These are phyloP conservation scores for Rhynchotus rufescens DNA, from an alignment of 2,797 vertebrate genomes.

Conservation along the genomic window DNA sequence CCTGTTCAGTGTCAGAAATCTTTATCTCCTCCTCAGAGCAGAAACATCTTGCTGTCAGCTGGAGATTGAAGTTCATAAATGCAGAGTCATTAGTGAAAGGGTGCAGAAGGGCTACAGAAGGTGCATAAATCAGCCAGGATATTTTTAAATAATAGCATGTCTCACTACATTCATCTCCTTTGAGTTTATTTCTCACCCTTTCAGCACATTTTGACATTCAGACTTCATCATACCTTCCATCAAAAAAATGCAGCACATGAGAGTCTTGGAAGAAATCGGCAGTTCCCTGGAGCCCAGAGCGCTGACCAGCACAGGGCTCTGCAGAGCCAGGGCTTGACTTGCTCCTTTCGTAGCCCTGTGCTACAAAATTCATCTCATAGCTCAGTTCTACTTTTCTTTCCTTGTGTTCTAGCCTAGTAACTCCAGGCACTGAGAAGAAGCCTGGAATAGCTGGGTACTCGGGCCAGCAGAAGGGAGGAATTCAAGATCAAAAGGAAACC, in stretches of 20 bases:
- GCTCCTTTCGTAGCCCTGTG: too few relatives aligned
- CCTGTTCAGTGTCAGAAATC: neutral
- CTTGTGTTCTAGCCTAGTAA: neutral
- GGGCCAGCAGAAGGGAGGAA: neutral
- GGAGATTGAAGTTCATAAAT: conserved; percentile 29
- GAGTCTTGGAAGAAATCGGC: neutral
- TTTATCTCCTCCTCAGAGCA: conserved; percentile 10
- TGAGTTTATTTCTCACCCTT: conserved; percentile 54
- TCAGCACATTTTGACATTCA: conserved; percentile 47
- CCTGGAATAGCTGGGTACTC: neutral
- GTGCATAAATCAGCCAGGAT: conserved; percentile 41
- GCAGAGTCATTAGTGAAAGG: conserved; percentile 1
- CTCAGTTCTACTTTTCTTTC: neutral
- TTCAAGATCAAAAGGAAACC: neutral
- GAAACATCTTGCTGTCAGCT: neutral
- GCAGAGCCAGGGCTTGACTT: neutral
- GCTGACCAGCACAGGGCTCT: rapidly evolving
- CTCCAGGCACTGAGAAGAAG: neutral
- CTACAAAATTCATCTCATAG: neutral
- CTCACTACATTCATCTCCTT: conserved; percentile 43
- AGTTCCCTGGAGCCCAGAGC: neutral
- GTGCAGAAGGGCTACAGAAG: neutral
- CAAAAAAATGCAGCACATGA: neutral
- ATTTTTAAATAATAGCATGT: conserved; percentile 52
- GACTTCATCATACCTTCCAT: conserved; percentile 51